Conservation (phyloP, 2,888 invertebrate species). For the Lithosia quadra region DNA sequence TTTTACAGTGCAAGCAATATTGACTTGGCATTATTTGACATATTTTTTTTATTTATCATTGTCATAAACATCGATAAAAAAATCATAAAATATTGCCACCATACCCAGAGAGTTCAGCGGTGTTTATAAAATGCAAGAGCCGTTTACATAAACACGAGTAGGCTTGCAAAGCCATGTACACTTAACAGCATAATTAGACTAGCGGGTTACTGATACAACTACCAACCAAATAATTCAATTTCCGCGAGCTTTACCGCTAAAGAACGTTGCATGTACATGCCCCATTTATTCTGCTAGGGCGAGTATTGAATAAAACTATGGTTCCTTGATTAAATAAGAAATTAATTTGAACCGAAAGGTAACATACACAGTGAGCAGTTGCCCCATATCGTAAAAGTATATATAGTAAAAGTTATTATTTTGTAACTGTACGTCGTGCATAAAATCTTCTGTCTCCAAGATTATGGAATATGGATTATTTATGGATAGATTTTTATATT, state of each 20-base stretch:
- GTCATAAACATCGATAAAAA: too few species aligned
- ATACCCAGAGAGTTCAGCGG: not conserved
- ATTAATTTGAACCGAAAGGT: not conserved
- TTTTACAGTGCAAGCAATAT: too few species aligned
- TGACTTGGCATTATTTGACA: too few species aligned
- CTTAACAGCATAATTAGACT: constrained; percentile 10
- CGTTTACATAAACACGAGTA: constrained; percentile 5
- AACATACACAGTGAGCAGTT: not conserved
- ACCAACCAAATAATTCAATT: not conserved
- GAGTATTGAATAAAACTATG: not conserved
- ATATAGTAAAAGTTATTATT: too few species aligned
- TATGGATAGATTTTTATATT: too few species aligned
- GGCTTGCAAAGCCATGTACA: not conserved
- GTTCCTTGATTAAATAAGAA: not conserved
- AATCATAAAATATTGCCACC: too few species aligned
- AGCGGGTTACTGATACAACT: not conserved
- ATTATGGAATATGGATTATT: too few species aligned
- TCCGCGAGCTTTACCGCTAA: not conserved
- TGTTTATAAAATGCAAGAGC: not conserved
- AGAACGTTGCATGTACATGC: not conserved
- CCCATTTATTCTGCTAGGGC: not conserved
- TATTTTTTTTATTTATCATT: too few species aligned
- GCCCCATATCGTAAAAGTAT: too few species aligned
- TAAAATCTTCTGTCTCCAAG: too few species aligned
- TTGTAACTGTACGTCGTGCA: too few species aligned